phyloP scores from a whole-genome alignment of 2,888 invertebrate species.

The Ochropleura leucogaster region DNA sequence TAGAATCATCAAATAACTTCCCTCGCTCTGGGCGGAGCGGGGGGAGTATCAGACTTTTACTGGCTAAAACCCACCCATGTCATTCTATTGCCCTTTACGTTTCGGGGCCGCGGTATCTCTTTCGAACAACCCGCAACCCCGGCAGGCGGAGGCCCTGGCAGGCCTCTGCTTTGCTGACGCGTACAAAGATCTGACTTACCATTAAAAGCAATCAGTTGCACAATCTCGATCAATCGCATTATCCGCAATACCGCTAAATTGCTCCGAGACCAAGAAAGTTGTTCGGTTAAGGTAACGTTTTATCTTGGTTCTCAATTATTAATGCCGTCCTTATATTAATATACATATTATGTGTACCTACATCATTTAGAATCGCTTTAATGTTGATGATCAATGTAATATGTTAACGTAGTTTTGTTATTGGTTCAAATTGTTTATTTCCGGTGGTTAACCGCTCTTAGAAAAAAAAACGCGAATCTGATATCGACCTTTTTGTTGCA shows the following conservation, averaged over 20 bases:
- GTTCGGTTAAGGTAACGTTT: constrained; percentile 42
- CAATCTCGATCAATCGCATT: constrained; percentile 5
- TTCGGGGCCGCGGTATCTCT: no score
- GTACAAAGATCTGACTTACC: not conserved
- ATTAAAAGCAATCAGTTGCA: constrained; percentile 29
- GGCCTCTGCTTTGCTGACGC: no score
- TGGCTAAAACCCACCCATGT: no score
- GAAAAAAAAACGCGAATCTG: no score
- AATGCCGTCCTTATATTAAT: constrained; percentile 55
- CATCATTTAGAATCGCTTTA: constrained; percentile 40
- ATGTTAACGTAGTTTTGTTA: constrained; percentile 31
- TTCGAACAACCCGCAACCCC: no score
- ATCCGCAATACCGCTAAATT: constrained; percentile 1
- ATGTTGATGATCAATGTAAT: constrained; percentile 49
- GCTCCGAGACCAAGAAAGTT: constrained; percentile 42
- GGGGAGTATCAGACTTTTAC: no score
- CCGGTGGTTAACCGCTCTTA: not conserved
- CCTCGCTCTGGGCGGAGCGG: no score
- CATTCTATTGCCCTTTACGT: no score
- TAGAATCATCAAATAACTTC: no score
- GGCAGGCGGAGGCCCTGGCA: no score
- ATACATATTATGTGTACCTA: constrained; percentile 57
- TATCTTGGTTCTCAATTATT: constrained; percentile 55
- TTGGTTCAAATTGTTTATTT: constrained; percentile 4
- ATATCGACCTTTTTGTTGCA: no score